Percentiles rank a stretch among this genome's conserved stretches.
These are phyloP conservation scores for Aplysina aerophoba DNA, from an alignment of 37 sponge, comb jelly and placozoan genomes.

Conservation along the genomic window DNA sequence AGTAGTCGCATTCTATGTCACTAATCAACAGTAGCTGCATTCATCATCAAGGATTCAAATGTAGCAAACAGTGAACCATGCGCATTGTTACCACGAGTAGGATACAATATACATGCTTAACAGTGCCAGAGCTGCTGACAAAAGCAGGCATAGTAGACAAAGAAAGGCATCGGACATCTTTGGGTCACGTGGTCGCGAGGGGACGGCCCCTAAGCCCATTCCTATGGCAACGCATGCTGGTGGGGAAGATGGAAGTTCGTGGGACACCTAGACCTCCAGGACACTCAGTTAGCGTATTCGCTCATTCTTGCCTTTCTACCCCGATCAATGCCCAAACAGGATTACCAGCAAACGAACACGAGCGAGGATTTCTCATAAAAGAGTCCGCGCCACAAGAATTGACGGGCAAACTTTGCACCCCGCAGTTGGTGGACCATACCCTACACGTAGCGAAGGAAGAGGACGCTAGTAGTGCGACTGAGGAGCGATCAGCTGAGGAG, in stretches of 20 bases:
- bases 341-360: not conserved
- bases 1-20: conserved; percentile 91
- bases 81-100: not conserved
- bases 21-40: conserved; percentile 75
- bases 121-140: conserved; percentile 40
- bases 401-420: not conserved
- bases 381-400: too few relatives aligned
- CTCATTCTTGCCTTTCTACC: conserved; percentile 27
- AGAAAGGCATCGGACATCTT: conserved; percentile 65
- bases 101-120: conserved; percentile 80
- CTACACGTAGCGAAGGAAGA: not conserved
- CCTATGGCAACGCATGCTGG: too few relatives aligned
- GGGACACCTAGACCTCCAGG: not conserved
- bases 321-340: conserved; percentile 14
- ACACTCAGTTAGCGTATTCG: conserved; percentile 42
- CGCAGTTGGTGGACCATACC: conserved; percentile 20
- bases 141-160: conserved; percentile 58
- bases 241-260: too few relatives aligned
- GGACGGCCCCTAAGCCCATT: too few relatives aligned
- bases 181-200: too few relatives aligned
- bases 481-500: too few relatives aligned
- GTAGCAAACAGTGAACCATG: not conserved
- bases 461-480: too few relatives aligned
- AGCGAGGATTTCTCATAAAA: too few relatives aligned
- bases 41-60: not conserved